Evolutionary conservation across 2,113 vertebrate genomes (phyloP).

Genomic region (Micromys minutus): DNA sequence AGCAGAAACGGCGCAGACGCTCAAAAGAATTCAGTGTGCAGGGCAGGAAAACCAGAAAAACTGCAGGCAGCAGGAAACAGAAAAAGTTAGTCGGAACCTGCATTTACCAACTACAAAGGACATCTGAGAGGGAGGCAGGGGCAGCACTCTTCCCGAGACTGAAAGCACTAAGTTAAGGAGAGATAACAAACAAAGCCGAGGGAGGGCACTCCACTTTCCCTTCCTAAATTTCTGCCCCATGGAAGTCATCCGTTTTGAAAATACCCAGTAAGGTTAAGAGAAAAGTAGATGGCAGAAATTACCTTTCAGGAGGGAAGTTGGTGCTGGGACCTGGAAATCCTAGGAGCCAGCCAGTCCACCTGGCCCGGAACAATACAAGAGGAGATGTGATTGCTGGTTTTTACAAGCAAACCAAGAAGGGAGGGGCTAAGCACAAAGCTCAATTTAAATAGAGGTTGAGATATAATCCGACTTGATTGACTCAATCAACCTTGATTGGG

Average conservation of each 20-base stretch:
- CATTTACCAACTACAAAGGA: slow-evolving; percentile 69
- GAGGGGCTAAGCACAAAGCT: slow-evolving; percentile 69
- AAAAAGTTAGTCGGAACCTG: slow-evolving; percentile 60
- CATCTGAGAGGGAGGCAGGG: slow-evolving; percentile 57
- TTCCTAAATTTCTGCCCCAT: background rate
- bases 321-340: background rate
- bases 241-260: background rate
- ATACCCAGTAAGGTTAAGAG: background rate
- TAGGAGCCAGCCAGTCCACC: slow-evolving; percentile 48
- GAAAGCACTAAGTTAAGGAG: slow-evolving; percentile 46
- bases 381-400: slow-evolving; percentile 67
- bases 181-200: background rate
- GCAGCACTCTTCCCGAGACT: slow-evolving; percentile 38
- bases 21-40: slow-evolving; percentile 67
- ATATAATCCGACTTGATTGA: slow-evolving; percentile 25
- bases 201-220: background rate
- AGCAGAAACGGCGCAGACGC: background rate
- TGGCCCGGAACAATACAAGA: slow-evolving; percentile 58
- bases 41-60: slow-evolving; percentile 74
- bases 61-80: slow-evolving; percentile 54
- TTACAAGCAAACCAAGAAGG: slow-evolving; percentile 69
- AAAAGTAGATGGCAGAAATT: slow-evolving; percentile 38
- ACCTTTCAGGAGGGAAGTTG: slow-evolving; percentile 59
- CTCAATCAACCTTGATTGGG: background rate
- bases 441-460: slow-evolving; percentile 66